These are phyloP conservation scores for Clunio marinus DNA, from an alignment of 2,888 invertebrate species.

Conservation along the genomic window DNA sequence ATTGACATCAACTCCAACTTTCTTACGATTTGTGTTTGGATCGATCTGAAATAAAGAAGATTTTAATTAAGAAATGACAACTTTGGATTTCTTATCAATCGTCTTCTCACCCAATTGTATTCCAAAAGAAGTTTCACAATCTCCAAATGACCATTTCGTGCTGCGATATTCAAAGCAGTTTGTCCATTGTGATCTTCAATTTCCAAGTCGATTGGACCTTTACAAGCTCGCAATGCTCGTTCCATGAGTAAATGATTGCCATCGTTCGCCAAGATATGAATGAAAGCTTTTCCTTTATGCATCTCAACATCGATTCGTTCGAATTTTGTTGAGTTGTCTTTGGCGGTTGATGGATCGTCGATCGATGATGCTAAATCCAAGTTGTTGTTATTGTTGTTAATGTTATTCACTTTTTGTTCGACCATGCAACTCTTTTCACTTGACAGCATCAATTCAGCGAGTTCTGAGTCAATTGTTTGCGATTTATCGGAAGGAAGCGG, in stretches of 20 bases:
- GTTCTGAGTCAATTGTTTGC: constrained; percentile 51
- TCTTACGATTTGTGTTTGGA: constrained; percentile 44
- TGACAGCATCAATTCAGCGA: constrained; percentile 50
- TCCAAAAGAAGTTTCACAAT: constrained; percentile 61
- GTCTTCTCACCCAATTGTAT: constrained; percentile 20
- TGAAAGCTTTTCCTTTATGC: constrained; percentile 61
- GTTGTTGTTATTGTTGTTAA: no score
- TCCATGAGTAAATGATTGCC: constrained; percentile 67
- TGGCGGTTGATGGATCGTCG: constrained; percentile 44
- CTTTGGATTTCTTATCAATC: neutral
- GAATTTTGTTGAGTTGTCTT: constrained; percentile 47
- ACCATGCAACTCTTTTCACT: constrained; percentile 50
- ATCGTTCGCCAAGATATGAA: constrained; percentile 72
- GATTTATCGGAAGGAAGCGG: constrained; percentile 51
- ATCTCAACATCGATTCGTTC: constrained; percentile 47
- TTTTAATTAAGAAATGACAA: neutral
- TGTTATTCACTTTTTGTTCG: constrained; percentile 42
- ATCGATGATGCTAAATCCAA: no score
- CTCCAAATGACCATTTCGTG: constrained; percentile 69
- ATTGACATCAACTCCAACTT: constrained; percentile 59
- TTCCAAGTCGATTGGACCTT: constrained; percentile 54
- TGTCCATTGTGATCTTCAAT: constrained; percentile 73
- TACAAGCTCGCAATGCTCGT: constrained; percentile 60
- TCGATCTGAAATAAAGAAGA: constrained; percentile 44
- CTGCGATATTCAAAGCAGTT: constrained; percentile 80